A percentile compares a stretch with the other conserved stretches of the same genome.
These are phyloP conservation scores for Cecidostiba fungosa DNA, from an alignment of 2,888 invertebrate genomes.

Conservation along the genomic window DNA sequence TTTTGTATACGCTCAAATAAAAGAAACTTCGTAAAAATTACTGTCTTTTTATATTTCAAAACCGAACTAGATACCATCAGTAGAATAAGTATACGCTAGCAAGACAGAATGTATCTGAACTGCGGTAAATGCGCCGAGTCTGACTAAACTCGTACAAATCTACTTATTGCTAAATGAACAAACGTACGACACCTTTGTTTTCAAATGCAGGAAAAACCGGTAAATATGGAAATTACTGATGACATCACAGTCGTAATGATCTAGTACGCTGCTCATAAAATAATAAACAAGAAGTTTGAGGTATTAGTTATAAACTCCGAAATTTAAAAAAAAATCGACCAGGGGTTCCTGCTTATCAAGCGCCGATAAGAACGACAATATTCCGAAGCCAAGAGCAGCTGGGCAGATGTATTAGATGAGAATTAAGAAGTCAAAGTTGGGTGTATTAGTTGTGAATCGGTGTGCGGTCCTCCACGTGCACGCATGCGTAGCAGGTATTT, in stretches of 20 bases:
- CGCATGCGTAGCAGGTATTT: slow-evolving; percentile 24
- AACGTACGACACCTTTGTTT: background rate
- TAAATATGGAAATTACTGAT: background rate
- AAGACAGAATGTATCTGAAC: background rate
- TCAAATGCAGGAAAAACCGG: background rate
- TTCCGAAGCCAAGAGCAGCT: too few species aligned
- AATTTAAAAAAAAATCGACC: background rate
- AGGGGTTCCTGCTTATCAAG: background rate
- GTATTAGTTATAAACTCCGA: background rate
- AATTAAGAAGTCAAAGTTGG: background rate
- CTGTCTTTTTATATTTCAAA: background rate
- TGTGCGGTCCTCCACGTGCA: background rate
- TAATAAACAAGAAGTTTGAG: background rate
- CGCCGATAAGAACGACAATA: background rate
- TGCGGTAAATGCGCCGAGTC: background rate
- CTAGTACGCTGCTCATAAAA: background rate
- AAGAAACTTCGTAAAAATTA: background rate
- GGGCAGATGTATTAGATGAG: too few species aligned
- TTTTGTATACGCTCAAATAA: background rate
- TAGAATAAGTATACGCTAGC: background rate
- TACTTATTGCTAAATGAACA: background rate
- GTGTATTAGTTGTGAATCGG: background rate
- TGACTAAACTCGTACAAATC: background rate
- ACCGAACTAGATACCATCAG: background rate
- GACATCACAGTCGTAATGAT: too few species aligned